phyloP scores from a whole-genome alignment of 2,113 vertebrate genomes.

The Melanotaenia duboulayi region DNA sequence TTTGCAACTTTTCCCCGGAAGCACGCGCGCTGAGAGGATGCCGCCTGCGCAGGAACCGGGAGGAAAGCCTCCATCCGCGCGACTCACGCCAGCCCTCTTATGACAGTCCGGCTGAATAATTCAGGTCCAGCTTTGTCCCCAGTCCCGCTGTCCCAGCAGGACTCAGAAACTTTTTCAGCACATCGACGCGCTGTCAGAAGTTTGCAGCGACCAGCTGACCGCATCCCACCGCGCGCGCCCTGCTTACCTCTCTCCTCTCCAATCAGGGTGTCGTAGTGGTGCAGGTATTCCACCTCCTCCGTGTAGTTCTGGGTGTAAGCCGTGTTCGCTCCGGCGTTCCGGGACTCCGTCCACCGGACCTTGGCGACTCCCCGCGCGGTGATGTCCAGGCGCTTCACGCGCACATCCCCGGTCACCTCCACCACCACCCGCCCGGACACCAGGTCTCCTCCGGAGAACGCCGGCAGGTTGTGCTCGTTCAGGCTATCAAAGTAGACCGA shows the following conservation, averaged over 20 bases:
- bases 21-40: slow-evolving; percentile 4
- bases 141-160: slow-evolving; percentile 58
- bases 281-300: slow-evolving; percentile 98
- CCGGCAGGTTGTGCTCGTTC: slow-evolving; percentile 94
- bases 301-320: slow-evolving; percentile 99
- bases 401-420: slow-evolving; percentile 94
- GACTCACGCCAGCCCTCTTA: no score
- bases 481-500: slow-evolving; percentile 94
- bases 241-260: slow-evolving; percentile 95
- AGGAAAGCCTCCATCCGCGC: background rate
- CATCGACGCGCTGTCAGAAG: slow-evolving; percentile 14
- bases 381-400: slow-evolving; percentile 92
- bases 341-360: slow-evolving; percentile 97
- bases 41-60: background rate
- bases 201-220: slow-evolving; percentile 18
- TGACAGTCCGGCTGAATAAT: no score
- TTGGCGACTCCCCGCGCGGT: slow-evolving; percentile 93
- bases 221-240: background rate
- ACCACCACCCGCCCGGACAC: slow-evolving; percentile 94
- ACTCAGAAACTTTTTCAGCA: slow-evolving; percentile 41
- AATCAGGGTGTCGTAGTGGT: slow-evolving; percentile 92
- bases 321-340: slow-evolving; percentile 97
- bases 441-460: slow-evolving; percentile 94
- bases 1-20: background rate
- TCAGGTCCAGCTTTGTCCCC: slow-evolving; percentile 67